Evolutionary conservation across 1,140 invertebrate genomes (phyloP).

Genomic region (Eriosoma lanigerum): DNA sequence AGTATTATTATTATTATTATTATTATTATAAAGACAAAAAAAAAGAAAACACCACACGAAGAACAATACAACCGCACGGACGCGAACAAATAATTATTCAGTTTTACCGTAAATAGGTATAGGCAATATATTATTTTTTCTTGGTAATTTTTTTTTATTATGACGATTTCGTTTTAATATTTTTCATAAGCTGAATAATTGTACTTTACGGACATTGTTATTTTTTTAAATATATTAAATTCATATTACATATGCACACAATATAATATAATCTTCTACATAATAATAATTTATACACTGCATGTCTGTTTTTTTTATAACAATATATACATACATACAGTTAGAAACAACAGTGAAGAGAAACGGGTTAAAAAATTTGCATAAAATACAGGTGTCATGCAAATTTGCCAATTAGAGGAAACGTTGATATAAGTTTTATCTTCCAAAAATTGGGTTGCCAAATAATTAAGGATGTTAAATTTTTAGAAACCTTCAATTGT

Average conservation of each 20-base stretch:
- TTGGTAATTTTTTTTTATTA: background rate
- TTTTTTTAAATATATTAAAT: background rate
- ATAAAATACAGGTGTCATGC: too few relatives aligned
- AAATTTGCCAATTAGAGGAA: too few relatives aligned
- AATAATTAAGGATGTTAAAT: too few relatives aligned
- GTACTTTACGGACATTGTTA: background rate
- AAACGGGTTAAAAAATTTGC: background rate
- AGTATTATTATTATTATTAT: too few relatives aligned
- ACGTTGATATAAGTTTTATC: too few relatives aligned
- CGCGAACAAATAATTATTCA: too few relatives aligned
- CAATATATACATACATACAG: background rate
- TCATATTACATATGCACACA: constrained; percentile 1
- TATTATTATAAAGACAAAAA: too few relatives aligned
- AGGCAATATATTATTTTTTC: background rate
- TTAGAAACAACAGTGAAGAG: background rate
- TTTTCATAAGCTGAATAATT: background rate
- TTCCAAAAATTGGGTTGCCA: too few relatives aligned
- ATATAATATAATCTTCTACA: too few relatives aligned
- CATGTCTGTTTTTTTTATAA: background rate
- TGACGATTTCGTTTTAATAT: background rate
- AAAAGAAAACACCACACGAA: background rate
- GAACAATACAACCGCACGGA: background rate
- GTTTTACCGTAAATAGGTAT: too few relatives aligned
- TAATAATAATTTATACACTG: too few relatives aligned
- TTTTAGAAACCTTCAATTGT: too few relatives aligned